These are phyloP conservation scores for Pseudochirops corinnae DNA, from an alignment of 2,797 vertebrate genomes.

Conservation along the genomic window DNA sequence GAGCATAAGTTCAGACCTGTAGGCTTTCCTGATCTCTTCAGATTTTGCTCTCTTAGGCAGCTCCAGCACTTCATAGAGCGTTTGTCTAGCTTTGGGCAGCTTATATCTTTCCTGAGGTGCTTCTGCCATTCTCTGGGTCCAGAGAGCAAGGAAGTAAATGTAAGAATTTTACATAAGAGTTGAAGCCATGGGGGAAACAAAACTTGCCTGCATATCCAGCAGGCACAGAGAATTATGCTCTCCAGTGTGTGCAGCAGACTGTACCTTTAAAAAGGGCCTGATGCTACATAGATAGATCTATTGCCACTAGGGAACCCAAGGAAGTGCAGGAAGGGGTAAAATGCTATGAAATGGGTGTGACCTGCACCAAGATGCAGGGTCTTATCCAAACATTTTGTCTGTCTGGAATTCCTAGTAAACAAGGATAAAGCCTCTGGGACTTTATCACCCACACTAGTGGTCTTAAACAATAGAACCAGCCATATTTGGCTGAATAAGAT, in stretches of 20 bases:
- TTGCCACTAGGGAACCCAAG: neutral
- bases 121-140: conserved; percentile 88
- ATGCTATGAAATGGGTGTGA: neutral
- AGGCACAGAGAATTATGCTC: neutral
- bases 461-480: neutral
- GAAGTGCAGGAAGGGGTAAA: neutral
- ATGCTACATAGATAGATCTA: neutral
- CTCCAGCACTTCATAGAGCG: conserved; percentile 92
- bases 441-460: neutral
- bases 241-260: neutral
- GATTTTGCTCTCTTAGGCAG: conserved; percentile 93
- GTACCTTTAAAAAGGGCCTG: neutral
- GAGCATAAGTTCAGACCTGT: conserved; percentile 87
- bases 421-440: neutral
- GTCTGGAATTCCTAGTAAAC: no score
- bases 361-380: neutral
- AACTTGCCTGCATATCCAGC: neutral
- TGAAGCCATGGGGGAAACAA: neutral
- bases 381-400: neutral
- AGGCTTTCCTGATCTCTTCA: conserved; percentile 94
- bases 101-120: conserved; percentile 87
- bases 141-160: neutral
- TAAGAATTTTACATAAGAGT: neutral
- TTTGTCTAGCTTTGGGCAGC: conserved; percentile 92
- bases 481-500: neutral